phyloP scores from a whole-genome alignment of 2,888 invertebrate species.

The Oscheius myriophilus region DNA sequence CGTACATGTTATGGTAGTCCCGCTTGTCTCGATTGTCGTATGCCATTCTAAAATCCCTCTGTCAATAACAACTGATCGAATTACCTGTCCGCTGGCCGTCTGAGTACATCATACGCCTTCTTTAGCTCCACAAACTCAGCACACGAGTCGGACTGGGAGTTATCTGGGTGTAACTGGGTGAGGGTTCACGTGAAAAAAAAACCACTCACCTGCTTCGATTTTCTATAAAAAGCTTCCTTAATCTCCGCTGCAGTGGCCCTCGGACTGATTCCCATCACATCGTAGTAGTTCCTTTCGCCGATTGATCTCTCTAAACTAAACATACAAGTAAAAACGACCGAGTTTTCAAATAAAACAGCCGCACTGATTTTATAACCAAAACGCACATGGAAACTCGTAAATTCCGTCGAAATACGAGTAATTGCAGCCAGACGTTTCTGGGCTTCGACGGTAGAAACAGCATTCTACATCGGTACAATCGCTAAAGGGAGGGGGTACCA shows the following conservation, averaged over 20 bases:
- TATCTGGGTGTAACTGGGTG: constrained; percentile 61
- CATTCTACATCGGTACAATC: no score
- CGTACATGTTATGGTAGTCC: constrained; percentile 26
- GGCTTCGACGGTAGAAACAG: no score
- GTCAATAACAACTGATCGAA: not conserved
- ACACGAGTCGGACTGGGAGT: constrained; percentile 42
- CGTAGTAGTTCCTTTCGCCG: constrained; percentile 35
- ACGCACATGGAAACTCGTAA: no score
- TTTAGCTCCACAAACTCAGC: constrained; percentile 62
- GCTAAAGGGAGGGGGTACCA: no score
- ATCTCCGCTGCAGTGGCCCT: constrained; percentile 56
- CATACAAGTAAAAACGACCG: no score
- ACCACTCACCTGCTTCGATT: constrained; percentile 58
- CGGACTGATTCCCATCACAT: constrained; percentile 57
- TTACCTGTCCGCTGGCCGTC: constrained; percentile 59
- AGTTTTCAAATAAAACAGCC: no score
- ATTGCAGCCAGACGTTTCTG: no score
- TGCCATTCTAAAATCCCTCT: constrained; percentile 2
- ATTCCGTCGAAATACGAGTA: no score
- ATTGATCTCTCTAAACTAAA: no score
- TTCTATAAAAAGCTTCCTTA: constrained; percentile 63
- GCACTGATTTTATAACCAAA: no score
- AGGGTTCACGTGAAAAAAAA: not conserved
- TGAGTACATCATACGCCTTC: constrained; percentile 52
- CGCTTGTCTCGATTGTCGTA: constrained; percentile 22